A percentile compares a stretch with the other conserved stretches of the same genome.
These are phyloP conservation scores for Saturnia japonica DNA, from an alignment of 2,888 invertebrate genomes.

Conservation along the genomic window DNA sequence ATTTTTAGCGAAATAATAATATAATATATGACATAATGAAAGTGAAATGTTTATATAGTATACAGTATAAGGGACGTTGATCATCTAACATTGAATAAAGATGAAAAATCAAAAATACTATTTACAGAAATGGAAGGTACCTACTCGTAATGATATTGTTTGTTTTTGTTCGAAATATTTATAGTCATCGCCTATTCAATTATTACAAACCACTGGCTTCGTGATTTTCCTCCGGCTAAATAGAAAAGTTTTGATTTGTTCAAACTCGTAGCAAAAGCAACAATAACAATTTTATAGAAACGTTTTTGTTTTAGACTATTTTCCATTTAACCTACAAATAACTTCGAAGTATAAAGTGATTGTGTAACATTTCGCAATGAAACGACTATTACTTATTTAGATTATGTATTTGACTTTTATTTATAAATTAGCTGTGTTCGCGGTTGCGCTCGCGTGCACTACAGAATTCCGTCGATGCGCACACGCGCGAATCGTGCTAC, in stretches of 20 bases:
- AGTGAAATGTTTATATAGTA: too few relatives aligned
- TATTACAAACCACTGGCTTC: conserved; percentile 9
- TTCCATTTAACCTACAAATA: conserved; percentile 49
- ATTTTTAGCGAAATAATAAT: too few relatives aligned
- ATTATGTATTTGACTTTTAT: neutral
- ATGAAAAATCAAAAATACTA: neutral
- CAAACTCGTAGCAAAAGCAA: conserved; percentile 43
- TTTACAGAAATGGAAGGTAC: conserved; percentile 18
- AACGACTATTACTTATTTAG: neutral
- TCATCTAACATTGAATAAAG: too few relatives aligned
- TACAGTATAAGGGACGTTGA: too few relatives aligned
- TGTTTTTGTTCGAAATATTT: conserved; percentile 9
- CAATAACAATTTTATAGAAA: conserved; percentile 47
- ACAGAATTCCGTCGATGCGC: too few relatives aligned
- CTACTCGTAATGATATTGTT: conserved; percentile 8
- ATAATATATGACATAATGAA: too few relatives aligned
- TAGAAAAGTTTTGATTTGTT: conserved; percentile 69
- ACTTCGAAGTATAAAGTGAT: conserved; percentile 22
- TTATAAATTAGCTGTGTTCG: neutral
- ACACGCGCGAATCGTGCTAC: too few relatives aligned
- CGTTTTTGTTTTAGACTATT: conserved; percentile 40
- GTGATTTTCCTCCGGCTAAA: conserved; percentile 38
- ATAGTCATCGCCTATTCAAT: conserved; percentile 19
- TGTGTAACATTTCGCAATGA: neutral
- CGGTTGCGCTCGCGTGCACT: too few relatives aligned